Conservation (phyloP, 2,797 vertebrate species). For the Ficedula albicollis region DNA sequence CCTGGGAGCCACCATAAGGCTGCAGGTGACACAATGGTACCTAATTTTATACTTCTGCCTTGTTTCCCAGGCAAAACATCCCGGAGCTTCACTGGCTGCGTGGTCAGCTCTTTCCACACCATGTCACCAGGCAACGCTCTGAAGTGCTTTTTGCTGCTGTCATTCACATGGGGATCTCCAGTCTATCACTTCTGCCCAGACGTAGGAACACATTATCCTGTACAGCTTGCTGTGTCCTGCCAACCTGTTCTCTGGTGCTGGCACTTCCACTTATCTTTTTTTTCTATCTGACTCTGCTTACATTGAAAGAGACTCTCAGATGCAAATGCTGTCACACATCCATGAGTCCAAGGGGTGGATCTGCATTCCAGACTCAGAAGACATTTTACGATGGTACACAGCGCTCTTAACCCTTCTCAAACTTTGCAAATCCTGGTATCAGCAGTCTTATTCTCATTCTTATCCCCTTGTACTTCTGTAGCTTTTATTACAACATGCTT, state of each 20-base stretch:
- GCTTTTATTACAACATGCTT: not conserved
- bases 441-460: not conserved
- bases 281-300: not conserved
- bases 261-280: not conserved
- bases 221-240: not conserved
- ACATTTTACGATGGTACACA: not conserved
- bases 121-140: not conserved
- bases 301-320: not conserved
- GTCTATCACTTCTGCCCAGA: not conserved
- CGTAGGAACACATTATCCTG: not conserved
- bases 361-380: not conserved
- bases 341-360: not conserved
- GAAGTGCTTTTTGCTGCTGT: not conserved
- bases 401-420: not conserved
- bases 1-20: not conserved
- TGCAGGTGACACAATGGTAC: accelerated
- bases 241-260: not conserved
- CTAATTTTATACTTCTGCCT: not conserved
- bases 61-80: not conserved
- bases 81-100: not conserved
- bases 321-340: not conserved
- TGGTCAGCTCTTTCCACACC: not conserved
- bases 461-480: not conserved
- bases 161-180: not conserved
- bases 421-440: not conserved